Conservation (phyloP, 2,888 invertebrate species). For the Ptilodon capucinus region DNA sequence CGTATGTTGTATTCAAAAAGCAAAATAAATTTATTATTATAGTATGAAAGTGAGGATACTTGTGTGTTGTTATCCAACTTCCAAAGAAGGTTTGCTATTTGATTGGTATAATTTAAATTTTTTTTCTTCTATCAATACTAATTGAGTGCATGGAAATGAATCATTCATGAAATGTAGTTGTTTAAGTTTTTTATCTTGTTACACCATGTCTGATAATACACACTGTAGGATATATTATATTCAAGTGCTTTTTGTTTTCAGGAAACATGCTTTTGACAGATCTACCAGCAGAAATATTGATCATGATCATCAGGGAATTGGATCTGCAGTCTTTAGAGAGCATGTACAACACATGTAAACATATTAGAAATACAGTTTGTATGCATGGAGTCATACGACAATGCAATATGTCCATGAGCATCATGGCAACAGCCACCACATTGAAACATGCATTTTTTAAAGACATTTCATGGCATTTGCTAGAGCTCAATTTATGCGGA, state of each 20-base stretch:
- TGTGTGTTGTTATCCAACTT: too few relatives aligned
- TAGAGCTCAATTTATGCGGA: constrained; percentile 54
- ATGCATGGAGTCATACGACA: constrained; percentile 44
- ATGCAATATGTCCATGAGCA: constrained; percentile 50
- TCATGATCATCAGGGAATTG: constrained; percentile 54
- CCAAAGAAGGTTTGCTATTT: too few relatives aligned
- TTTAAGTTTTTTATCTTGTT: too few relatives aligned
- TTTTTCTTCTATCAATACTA: too few relatives aligned
- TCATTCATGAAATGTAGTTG: too few relatives aligned
- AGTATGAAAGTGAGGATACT: too few relatives aligned
- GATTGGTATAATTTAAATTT: too few relatives aligned
- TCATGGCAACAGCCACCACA: constrained; percentile 48
- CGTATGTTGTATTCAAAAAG: too few relatives aligned
- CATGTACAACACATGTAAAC: constrained; percentile 49
- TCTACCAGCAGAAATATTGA: constrained; percentile 65
- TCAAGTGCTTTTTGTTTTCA: constrained; percentile 12
- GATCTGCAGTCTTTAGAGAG: constrained; percentile 47
- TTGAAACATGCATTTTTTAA: constrained; percentile 53
- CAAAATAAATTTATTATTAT: too few relatives aligned
- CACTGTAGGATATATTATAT: neutral
- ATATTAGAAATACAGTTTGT: constrained; percentile 43
- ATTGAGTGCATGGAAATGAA: too few relatives aligned
- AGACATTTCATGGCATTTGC: constrained; percentile 47
- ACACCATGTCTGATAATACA: too few relatives aligned
- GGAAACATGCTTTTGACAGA: constrained; percentile 35